These are phyloP conservation scores for Drosophila ananassae DNA, from an alignment of 1,140 invertebrate genomes.

Conservation along the genomic window DNA sequence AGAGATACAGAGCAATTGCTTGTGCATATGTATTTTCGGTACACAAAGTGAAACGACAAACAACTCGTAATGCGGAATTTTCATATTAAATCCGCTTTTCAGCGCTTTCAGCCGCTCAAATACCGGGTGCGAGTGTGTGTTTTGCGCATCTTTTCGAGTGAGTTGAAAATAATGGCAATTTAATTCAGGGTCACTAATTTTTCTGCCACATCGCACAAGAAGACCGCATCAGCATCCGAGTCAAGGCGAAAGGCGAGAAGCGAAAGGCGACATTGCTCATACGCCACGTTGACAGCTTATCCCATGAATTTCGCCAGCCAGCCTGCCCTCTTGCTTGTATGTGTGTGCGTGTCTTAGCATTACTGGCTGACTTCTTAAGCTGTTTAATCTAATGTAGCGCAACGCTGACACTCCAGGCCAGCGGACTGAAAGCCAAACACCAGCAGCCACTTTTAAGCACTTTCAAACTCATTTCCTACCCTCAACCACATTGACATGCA, in stretches of 20 bases:
- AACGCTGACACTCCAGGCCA: conserved; percentile 52
- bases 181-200: conserved; percentile 83
- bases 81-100: conserved; percentile 80
- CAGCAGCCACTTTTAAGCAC: conserved; percentile 74
- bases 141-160: conserved; percentile 73
- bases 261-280: conserved; percentile 57
- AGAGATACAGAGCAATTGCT: conserved; percentile 29
- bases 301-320: conserved; percentile 51
- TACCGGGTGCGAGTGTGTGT: conserved; percentile 29
- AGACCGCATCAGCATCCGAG: conserved; percentile 47
- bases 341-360: conserved; percentile 35
- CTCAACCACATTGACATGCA: conserved; percentile 69
- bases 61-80: conserved; percentile 81
- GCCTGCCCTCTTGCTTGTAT: conserved; percentile 6
- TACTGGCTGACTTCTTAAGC: conserved; percentile 70
- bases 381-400: conserved; percentile 76
- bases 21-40: conserved; percentile 37
- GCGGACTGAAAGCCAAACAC: conserved; percentile 53
- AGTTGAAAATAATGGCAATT: conserved; percentile 81
- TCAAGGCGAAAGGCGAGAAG: conserved; percentile 19
- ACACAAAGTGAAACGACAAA: conserved; percentile 76
- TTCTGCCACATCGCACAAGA: conserved; percentile 75
- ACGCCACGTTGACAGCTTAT: conserved; percentile 60
- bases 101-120: conserved; percentile 53
- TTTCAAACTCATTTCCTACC: conserved; percentile 79